phyloP scores from a whole-genome alignment of 2,113 vertebrate genomes.

The Lipotes vexillifer region DNA sequence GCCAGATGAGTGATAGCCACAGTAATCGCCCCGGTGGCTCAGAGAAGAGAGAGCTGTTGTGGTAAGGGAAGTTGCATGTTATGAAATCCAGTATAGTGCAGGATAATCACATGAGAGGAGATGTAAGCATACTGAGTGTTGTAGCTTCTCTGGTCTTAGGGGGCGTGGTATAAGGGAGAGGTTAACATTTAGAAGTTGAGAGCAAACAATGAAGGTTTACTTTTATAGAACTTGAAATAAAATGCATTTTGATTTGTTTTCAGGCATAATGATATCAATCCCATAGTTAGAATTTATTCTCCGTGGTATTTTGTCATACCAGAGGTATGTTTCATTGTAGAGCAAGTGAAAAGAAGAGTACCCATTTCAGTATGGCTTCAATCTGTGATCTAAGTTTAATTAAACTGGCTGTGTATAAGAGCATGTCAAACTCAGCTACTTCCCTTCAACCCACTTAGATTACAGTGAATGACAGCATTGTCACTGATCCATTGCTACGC shows the following conservation, averaged over 20 bases:
- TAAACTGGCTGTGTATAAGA: not conserved
- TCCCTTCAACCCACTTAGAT: not conserved
- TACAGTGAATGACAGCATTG: not conserved
- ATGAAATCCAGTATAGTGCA: not conserved
- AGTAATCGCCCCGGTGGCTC: not conserved
- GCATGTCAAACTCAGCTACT: not conserved
- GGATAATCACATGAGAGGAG: not conserved
- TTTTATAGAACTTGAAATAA: not conserved
- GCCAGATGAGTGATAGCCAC: not conserved
- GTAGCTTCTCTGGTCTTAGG: not conserved
- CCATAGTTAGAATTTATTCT: not conserved
- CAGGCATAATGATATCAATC: not conserved
- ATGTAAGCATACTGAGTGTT: not conserved
- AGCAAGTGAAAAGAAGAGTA: not conserved
- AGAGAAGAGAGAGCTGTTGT: not conserved
- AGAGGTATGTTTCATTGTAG: not conserved
- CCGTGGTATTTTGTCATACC: not conserved
- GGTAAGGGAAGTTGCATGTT: not conserved
- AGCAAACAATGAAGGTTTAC: slow-evolving; percentile 2
- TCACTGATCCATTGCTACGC: not conserved
- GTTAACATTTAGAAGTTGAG: not conserved
- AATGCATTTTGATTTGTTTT: slow-evolving; percentile 12
- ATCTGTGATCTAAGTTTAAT: not conserved
- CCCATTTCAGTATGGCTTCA: not conserved
- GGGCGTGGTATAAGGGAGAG: not conserved